These are phyloP conservation scores for Pontoporia blainvillei DNA, from an alignment of 2,113 vertebrate genomes.

Conservation along the genomic window DNA sequence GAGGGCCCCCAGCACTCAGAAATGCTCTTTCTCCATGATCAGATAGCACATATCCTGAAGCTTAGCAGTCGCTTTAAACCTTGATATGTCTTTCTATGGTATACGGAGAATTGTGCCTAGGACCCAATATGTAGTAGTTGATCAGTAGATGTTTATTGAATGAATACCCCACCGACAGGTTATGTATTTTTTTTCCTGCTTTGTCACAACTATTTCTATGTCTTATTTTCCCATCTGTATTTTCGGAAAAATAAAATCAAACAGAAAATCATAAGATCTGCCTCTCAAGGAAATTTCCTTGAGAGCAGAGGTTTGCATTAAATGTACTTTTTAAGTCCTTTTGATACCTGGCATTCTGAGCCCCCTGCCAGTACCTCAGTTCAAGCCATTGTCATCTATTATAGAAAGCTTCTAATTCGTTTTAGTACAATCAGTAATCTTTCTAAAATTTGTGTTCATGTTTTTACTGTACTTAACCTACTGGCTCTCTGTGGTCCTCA, in stretches of 20 bases:
- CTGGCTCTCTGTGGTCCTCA: neutral
- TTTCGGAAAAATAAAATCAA: neutral
- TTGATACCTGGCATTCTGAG: neutral
- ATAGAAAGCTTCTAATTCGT: neutral
- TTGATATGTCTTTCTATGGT: neutral
- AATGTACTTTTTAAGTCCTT: neutral
- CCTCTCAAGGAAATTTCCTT: neutral
- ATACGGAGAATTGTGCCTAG: neutral
- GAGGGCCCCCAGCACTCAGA: neutral
- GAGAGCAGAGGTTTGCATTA: neutral
- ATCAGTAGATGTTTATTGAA: neutral
- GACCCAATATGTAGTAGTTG: neutral
- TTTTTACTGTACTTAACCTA: neutral
- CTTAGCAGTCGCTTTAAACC: neutral
- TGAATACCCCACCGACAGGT: neutral
- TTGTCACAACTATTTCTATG: neutral
- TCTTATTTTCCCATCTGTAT: neutral
- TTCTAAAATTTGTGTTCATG: neutral
- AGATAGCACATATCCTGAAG: neutral
- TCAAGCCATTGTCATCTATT: neutral
- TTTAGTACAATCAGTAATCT: neutral
- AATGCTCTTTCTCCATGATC: neutral
- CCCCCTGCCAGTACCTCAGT: neutral
- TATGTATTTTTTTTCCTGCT: constrained; percentile 5
- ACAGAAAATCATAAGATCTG: neutral